Conservation (phyloP, 1,140 invertebrate genomes). For the Drosophila pallidifrons region DNA sequence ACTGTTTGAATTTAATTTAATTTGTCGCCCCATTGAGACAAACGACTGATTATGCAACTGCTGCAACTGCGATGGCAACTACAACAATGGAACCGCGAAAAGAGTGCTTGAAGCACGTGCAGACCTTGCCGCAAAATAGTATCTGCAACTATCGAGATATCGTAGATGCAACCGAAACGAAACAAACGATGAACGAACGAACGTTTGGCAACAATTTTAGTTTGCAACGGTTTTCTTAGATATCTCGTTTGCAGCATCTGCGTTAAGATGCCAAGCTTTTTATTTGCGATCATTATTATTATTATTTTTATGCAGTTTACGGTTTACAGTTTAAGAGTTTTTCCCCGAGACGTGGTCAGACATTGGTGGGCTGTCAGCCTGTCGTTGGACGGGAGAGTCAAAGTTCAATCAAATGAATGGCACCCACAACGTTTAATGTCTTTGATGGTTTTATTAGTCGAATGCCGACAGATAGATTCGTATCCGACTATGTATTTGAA, state of each 20-base stretch:
- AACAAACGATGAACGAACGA: constrained; percentile 18
- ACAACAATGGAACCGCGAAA: constrained; percentile 55
- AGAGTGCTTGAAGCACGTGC: constrained; percentile 65
- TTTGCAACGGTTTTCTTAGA: constrained; percentile 56
- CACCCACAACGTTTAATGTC: constrained; percentile 80
- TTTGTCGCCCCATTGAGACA: constrained; percentile 70
- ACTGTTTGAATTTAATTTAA: constrained; percentile 47
- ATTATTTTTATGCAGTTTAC: constrained; percentile 53
- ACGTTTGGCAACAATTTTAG: constrained; percentile 43
- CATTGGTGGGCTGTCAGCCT: constrained; percentile 4
- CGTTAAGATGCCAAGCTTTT: constrained; percentile 45
- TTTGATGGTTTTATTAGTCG: constrained; percentile 81
- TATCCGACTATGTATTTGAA: constrained; percentile 37
- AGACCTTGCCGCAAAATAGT: constrained; percentile 59
- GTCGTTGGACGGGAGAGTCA: constrained; percentile 52
- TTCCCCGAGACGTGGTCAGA: constrained; percentile 49
- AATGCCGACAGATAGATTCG: constrained; percentile 59
- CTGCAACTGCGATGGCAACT: constrained; percentile 28
- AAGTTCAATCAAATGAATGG: constrained; percentile 80
- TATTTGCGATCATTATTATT: constrained; percentile 73
- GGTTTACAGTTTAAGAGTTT: constrained; percentile 11
- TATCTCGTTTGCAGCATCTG: constrained; percentile 73
- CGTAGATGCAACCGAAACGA: constrained; percentile 42
- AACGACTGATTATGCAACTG: constrained; percentile 57
- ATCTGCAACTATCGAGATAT: constrained; percentile 26